Evolutionary conservation across 2,113 vertebrate genomes (phyloP).

Genomic region (Odobenus rosmarus): DNA sequence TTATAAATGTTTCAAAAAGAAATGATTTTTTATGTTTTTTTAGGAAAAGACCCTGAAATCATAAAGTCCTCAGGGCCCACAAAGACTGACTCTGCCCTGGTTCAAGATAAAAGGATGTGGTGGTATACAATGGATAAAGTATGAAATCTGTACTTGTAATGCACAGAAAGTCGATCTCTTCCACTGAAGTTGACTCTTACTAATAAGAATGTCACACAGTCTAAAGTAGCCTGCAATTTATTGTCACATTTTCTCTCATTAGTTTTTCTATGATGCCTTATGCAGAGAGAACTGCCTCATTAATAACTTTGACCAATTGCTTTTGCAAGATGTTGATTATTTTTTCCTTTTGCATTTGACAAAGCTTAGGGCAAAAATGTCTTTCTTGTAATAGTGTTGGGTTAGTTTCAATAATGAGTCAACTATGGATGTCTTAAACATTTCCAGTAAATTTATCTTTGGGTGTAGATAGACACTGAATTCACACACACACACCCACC

Average conservation of each 20-base stretch:
- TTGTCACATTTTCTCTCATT: conserved; percentile 75
- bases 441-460: conserved; percentile 23
- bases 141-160: conserved; percentile 59
- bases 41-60: not conserved
- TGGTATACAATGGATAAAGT: not conserved
- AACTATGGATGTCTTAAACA: conserved; percentile 24
- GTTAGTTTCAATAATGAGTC: conserved; percentile 55
- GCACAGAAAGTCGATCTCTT: conserved; percentile 49
- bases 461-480: not conserved
- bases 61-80: not conserved
- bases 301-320: conserved; percentile 74
- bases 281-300: conserved; percentile 70
- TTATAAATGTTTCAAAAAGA: not conserved
- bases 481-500: not conserved
- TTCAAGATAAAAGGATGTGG: not conserved
- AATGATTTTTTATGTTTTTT: not conserved
- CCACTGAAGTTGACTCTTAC: conserved; percentile 54
- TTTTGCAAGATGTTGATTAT: conserved; percentile 66
- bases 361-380: conserved; percentile 32
- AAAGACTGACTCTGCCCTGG: not conserved
- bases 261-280: conserved; percentile 71
- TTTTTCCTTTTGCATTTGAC: conserved; percentile 67
- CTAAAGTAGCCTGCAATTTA: conserved; percentile 71
- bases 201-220: conserved; percentile 73
- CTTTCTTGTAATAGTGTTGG: not conserved